Conservation (phyloP, 1,140 invertebrate genomes). For the Hylyphantes graminicola region DNA sequence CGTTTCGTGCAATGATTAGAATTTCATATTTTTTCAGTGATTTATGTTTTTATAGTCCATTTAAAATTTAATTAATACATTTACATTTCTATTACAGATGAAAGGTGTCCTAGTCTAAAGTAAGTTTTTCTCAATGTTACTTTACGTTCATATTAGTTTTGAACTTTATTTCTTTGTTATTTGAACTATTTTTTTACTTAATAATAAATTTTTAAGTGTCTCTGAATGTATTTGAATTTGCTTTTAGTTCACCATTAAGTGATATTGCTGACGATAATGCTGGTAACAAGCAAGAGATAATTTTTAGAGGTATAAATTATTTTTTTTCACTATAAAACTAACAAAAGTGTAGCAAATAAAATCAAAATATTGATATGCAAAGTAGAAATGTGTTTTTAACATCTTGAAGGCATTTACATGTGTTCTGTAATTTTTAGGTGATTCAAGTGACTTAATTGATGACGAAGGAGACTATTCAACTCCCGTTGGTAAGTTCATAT, state of each 20-base stretch:
- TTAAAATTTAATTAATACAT: background rate
- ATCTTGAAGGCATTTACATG: no score
- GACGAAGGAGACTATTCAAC: slow-evolving; percentile 77
- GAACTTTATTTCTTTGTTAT: background rate
- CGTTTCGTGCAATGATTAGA: background rate
- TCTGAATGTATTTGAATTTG: background rate
- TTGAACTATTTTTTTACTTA: background rate
- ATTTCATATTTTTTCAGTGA: no score
- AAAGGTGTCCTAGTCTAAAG: slow-evolving; percentile 28
- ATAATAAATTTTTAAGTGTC: background rate
- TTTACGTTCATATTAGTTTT: background rate
- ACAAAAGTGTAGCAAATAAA: background rate
- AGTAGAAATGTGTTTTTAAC: background rate
- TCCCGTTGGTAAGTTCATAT: slow-evolving; percentile 78
- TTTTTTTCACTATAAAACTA: background rate
- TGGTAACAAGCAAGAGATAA: slow-evolving; percentile 43
- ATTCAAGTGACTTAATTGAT: slow-evolving; percentile 95
- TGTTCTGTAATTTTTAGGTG: slow-evolving; percentile 72
- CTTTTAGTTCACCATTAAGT: slow-evolving; percentile 40
- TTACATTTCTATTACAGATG: slow-evolving; percentile 42
- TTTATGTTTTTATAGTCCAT: no score
- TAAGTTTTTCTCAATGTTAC: slow-evolving; percentile 17
- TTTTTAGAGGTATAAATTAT: slow-evolving; percentile 39
- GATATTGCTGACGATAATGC: slow-evolving; percentile 43
- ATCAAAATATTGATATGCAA: background rate